Evolutionary conservation across 2,888 invertebrate genomes (phyloP).

Genomic region (Orgyia antiqua): DNA sequence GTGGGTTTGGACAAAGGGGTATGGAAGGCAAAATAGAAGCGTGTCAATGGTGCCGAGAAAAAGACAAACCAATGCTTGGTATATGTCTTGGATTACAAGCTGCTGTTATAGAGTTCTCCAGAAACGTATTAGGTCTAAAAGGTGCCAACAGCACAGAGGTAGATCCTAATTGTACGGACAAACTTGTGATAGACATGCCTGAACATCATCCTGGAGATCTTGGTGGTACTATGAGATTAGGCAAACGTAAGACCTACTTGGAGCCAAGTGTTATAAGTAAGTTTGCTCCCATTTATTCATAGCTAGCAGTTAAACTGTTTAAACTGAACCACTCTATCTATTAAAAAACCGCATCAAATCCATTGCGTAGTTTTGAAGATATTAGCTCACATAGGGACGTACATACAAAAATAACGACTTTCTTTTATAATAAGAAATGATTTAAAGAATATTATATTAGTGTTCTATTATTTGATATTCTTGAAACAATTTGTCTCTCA

Average conservation of each 20-base stretch:
- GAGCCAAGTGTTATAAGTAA: slow-evolving; percentile 81
- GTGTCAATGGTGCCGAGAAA: slow-evolving; percentile 94
- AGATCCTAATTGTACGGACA: slow-evolving; percentile 83
- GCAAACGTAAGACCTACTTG: slow-evolving; percentile 93
- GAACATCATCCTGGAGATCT: slow-evolving; percentile 95
- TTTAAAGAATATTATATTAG: no score
- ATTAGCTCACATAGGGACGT: no score
- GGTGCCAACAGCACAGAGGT: slow-evolving; percentile 94
- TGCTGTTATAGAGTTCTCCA: slow-evolving; percentile 95
- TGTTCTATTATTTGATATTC: no score
- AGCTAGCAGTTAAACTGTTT: no score
- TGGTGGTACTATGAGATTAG: slow-evolving; percentile 99
- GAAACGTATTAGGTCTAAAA: slow-evolving; percentile 86
- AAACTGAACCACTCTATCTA: no score
- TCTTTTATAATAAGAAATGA: no score
- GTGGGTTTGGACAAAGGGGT: slow-evolving; percentile 97
- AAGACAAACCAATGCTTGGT: slow-evolving; percentile 94
- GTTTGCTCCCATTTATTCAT: no score
- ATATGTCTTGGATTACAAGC: slow-evolving; percentile 99
- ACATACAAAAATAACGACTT: no score
- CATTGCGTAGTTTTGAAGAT: no score
- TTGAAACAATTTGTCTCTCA: no score
- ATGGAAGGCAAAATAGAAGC: slow-evolving; percentile 97
- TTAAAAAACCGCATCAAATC: no score
- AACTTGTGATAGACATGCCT: slow-evolving; percentile 98